Evolutionary conservation across 2,888 invertebrate genomes (phyloP).

Genomic region (Gibbula magus): DNA sequence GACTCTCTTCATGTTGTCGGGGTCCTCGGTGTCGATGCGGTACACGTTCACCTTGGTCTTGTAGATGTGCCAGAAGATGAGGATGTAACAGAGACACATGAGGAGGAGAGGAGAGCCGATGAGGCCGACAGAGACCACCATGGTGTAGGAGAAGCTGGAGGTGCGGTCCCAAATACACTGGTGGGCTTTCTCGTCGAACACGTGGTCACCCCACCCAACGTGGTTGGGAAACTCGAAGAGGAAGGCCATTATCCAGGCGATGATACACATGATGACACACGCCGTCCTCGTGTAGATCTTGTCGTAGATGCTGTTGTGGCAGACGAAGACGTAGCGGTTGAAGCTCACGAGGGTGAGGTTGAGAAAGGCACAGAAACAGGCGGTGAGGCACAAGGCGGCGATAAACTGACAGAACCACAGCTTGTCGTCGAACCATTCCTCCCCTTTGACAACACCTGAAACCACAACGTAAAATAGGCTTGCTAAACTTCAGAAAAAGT

Average conservation of each 20-base stretch:
- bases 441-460: constrained; percentile 66
- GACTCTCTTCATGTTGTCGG: constrained; percentile 45
- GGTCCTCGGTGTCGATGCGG: constrained; percentile 50
- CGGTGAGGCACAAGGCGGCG: constrained; percentile 64
- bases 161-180: constrained; percentile 71
- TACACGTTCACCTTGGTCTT: constrained; percentile 57
- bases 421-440: constrained; percentile 60
- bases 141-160: constrained; percentile 62
- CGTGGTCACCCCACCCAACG: constrained; percentile 66
- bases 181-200: constrained; percentile 65
- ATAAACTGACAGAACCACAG: constrained; percentile 59
- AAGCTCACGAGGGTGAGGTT: constrained; percentile 62
- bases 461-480: neutral
- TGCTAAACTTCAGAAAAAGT: no score
- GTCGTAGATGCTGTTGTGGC: constrained; percentile 46
- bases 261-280: constrained; percentile 53
- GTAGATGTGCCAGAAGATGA: constrained; percentile 59
- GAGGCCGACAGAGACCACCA: constrained; percentile 59
- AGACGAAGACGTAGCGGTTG: constrained; percentile 53
- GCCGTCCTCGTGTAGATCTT: constrained; percentile 51
- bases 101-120: constrained; percentile 58
- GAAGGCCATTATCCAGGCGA: constrained; percentile 62
- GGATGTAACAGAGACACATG: constrained; percentile 58
- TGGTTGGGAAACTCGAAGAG: constrained; percentile 65
- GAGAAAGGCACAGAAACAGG: constrained; percentile 69